Conservation (phyloP, 2,888 invertebrate genomes). For the Ophion ventricosus region DNA sequence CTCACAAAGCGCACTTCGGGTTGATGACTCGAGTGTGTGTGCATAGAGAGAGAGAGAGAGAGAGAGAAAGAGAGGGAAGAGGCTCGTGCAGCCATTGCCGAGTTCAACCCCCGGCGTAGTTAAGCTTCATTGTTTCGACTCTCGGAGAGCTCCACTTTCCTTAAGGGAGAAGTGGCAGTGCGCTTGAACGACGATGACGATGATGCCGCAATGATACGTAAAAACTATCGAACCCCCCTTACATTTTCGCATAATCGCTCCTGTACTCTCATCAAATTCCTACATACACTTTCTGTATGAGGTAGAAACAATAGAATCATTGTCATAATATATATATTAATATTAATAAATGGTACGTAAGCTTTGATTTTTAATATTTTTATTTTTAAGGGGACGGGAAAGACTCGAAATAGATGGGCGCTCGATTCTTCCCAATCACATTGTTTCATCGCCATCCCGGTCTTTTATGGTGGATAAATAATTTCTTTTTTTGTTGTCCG, state of each 20-base stretch:
- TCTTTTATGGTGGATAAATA: too few relatives aligned
- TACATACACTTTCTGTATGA: background rate
- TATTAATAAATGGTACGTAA: background rate
- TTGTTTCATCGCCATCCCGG: too few relatives aligned
- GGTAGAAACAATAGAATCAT: background rate
- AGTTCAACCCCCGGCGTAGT: conserved; percentile 71
- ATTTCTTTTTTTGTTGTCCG: background rate
- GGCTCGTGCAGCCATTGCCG: conserved; percentile 56
- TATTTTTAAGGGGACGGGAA: too few relatives aligned
- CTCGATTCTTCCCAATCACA: too few relatives aligned
- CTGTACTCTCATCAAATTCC: conserved; percentile 22
- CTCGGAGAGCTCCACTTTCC: conserved; percentile 56
- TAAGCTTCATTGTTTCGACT: conserved; percentile 80
- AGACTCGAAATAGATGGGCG: too few relatives aligned
- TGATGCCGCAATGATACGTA: conserved; percentile 27
- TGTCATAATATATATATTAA: background rate
- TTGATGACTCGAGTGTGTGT: conserved; percentile 81
- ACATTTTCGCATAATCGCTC: conserved; percentile 8
- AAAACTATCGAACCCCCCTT: conserved; percentile 1
- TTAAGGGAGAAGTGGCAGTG: conserved; percentile 36
- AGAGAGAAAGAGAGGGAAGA: conserved; percentile 4
- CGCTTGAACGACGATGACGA: conserved; percentile 48
- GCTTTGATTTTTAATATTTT: background rate
- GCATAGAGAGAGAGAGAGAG: conserved; percentile 42
- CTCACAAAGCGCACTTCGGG: conserved; percentile 80